Conservation (phyloP, 2,888 invertebrate genomes). For the Ephialtes manifestator region DNA sequence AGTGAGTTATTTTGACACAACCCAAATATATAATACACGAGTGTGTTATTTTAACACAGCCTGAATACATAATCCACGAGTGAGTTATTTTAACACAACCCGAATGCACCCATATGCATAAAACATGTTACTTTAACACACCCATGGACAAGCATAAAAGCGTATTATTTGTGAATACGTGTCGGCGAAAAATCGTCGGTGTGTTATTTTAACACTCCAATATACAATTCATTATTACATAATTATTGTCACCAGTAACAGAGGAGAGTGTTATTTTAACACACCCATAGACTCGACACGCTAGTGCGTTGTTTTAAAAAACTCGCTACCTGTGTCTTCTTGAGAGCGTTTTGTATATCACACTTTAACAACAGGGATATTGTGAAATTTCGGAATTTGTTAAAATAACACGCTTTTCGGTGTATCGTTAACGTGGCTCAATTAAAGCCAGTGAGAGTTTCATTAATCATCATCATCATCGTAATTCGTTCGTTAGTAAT, state of each 20-base stretch:
- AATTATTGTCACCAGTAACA: too few relatives aligned
- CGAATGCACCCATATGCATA: too few relatives aligned
- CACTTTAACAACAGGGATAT: neutral
- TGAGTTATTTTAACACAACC: too few relatives aligned
- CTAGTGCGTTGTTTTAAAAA: neutral
- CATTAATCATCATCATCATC: neutral
- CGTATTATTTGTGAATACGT: neutral
- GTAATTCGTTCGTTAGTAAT: conserved; percentile 40
- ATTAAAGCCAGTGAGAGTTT: neutral
- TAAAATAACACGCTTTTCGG: neutral
- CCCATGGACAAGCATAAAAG: too few relatives aligned
- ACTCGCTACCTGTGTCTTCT: neutral
- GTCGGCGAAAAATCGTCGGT: neutral
- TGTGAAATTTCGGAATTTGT: neutral
- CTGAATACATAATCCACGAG: too few relatives aligned
- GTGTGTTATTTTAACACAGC: neutral
- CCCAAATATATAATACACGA: neutral
- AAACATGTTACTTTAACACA: too few relatives aligned
- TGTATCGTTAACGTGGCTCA: neutral
- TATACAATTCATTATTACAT: too few relatives aligned
- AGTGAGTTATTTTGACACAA: neutral
- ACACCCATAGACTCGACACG: neutral
- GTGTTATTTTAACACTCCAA: neutral
- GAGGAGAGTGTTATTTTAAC: neutral
- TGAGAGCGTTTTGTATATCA: neutral